Conservation (phyloP, 2,797 vertebrate genomes). For the Galagoides demidoff region DNA sequence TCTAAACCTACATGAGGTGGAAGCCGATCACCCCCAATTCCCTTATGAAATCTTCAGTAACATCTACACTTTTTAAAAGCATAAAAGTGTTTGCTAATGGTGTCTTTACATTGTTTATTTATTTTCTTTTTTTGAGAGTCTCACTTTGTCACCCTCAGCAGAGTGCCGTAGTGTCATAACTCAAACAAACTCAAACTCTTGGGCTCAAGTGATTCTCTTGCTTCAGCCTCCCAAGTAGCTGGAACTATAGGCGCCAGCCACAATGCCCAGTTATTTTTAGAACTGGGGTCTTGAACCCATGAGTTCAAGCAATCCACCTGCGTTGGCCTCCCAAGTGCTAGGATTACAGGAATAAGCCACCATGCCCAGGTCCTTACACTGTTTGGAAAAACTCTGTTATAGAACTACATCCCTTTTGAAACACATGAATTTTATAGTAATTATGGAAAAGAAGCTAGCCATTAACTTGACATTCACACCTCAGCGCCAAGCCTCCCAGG, state of each 20-base stretch:
- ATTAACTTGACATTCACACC: conserved; percentile 11
- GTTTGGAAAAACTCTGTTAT: conserved; percentile 19
- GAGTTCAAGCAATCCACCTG: too few species aligned
- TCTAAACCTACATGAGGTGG: not conserved
- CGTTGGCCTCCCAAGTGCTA: too few species aligned
- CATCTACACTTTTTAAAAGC: conserved; percentile 10
- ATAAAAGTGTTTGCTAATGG: not conserved
- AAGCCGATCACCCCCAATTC: not conserved
- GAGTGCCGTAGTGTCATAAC: too few species aligned
- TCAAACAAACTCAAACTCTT: too few species aligned
- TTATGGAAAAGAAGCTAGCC: conserved; percentile 22
- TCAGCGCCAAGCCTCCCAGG: not conserved
- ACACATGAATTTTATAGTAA: conserved; percentile 33
- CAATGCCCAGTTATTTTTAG: too few species aligned
- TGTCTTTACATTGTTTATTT: conserved; percentile 4
- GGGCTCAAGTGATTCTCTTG: too few species aligned
- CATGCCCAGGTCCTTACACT: not conserved
- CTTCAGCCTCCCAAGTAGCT: too few species aligned
- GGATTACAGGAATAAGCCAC: too few species aligned
- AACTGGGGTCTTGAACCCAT: too few species aligned
- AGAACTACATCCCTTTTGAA: conserved; percentile 49
- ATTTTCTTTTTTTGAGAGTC: too few species aligned
- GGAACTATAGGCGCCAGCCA: too few species aligned
- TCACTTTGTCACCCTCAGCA: too few species aligned
- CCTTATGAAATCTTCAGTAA: not conserved